Evolutionary conservation across 2,888 invertebrate genomes (phyloP).

Genomic region (Diplolepis rosae): DNA sequence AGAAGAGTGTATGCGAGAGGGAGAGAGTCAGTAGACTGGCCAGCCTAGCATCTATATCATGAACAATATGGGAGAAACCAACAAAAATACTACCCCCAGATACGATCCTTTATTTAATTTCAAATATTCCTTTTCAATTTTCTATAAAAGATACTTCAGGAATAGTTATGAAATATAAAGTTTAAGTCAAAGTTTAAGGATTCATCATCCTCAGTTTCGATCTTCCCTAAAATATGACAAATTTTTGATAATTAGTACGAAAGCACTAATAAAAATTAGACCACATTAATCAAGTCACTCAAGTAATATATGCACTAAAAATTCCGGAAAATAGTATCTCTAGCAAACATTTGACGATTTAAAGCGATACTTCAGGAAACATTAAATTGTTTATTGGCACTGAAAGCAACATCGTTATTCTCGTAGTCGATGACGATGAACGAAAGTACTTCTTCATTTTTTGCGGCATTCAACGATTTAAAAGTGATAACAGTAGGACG

Average conservation of each 20-base stretch:
- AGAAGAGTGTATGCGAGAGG: constrained; percentile 46
- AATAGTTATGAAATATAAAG: too few relatives aligned
- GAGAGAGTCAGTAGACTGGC: constrained; percentile 53
- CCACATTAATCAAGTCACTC: too few relatives aligned
- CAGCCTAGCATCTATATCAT: constrained; percentile 44
- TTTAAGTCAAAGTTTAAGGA: too few relatives aligned
- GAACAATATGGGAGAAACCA: constrained; percentile 40
- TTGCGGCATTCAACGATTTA: constrained; percentile 18
- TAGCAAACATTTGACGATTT: too few relatives aligned
- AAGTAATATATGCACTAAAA: too few relatives aligned
- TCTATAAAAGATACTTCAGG: not conserved
- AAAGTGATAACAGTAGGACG: constrained; percentile 36
- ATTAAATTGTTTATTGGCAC: not conserved
- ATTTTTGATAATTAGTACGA: too few relatives aligned
- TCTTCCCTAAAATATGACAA: too few relatives aligned
- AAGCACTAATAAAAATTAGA: too few relatives aligned
- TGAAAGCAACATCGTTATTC: too few relatives aligned
- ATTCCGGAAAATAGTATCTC: too few relatives aligned
- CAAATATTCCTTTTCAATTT: constrained; percentile 48
- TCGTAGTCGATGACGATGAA: not conserved
- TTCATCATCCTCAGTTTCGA: too few relatives aligned
- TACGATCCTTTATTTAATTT: too few relatives aligned
- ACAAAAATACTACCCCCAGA: constrained; percentile 59
- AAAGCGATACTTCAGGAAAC: not conserved
- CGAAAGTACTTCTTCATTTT: not conserved